Evolutionary conservation across 2,888 invertebrate species (phyloP).

Genomic region (Drosophila monieri): DNA sequence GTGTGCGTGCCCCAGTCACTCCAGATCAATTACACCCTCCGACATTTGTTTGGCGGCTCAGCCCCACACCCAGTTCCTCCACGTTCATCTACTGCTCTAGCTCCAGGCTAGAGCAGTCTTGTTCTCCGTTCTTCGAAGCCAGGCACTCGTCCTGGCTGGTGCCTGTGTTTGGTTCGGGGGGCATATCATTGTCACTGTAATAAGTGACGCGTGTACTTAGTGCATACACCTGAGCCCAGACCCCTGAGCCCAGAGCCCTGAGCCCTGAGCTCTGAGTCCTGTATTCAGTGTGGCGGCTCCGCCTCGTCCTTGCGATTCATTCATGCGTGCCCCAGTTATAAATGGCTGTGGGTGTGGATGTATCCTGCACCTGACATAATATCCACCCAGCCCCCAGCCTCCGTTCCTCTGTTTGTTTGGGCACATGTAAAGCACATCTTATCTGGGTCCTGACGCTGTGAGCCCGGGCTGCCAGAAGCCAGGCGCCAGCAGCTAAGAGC

Average conservation of each 20-base stretch:
- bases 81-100: not conserved
- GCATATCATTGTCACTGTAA: conserved; percentile 77
- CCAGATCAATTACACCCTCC: conserved; percentile 74
- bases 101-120: not conserved
- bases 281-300: conserved; percentile 17
- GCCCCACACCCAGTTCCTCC: not conserved
- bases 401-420: conserved; percentile 66
- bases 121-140: not conserved
- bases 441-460: conserved; percentile 67
- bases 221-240: conserved; percentile 44
- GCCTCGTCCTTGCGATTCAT: conserved; percentile 60
- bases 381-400: conserved; percentile 1
- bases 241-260: not conserved
- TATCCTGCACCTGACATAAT: conserved; percentile 56
- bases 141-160: conserved; percentile 9
- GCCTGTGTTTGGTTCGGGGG: conserved; percentile 50
- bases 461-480: conserved; percentile 28
- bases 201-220: conserved; percentile 72
- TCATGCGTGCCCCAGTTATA: conserved; percentile 68
- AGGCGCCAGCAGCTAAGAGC: conserved; percentile 20
- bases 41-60: conserved; percentile 49
- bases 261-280: conserved; percentile 15
- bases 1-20: conserved; percentile 49
- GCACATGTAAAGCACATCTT: conserved; percentile 76
- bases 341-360: conserved; percentile 38